phyloP scores from a whole-genome alignment of 2,888 invertebrate genomes.

The Xanthostigma xanthostigma region DNA sequence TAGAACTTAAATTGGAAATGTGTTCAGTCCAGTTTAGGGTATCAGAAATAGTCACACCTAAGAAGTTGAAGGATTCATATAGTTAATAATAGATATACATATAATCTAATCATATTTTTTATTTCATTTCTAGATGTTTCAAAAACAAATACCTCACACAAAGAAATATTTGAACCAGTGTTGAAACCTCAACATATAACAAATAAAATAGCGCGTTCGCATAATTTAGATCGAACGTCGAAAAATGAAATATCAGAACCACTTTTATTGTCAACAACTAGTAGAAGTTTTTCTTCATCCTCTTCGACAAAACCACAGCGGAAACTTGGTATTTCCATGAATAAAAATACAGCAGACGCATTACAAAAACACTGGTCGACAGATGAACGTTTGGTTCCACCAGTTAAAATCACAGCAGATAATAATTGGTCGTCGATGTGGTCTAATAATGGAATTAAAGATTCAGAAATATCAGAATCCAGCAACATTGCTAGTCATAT shows the following conservation, averaged over 20 bases:
- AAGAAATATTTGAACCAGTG: slow-evolving; percentile 63
- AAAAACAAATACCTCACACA: neutral
- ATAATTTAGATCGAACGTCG: slow-evolving; percentile 23
- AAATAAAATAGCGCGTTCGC: slow-evolving; percentile 35
- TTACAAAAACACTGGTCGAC: neutral
- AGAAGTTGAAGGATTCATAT: too few relatives aligned
- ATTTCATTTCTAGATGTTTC: neutral
- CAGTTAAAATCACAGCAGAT: slow-evolving; percentile 15
- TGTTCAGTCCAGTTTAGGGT: too few relatives aligned
- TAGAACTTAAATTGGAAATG: too few relatives aligned
- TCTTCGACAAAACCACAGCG: slow-evolving; percentile 11
- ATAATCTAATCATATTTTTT: neutral
- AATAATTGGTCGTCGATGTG: slow-evolving; percentile 25
- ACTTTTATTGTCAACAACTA: slow-evolving; percentile 37
- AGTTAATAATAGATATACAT: too few relatives aligned
- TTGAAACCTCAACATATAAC: slow-evolving; percentile 42
- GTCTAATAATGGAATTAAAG: slow-evolving; percentile 14
- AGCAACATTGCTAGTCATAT: neutral
- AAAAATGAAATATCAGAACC: slow-evolving; percentile 50
- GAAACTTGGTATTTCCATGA: neutral
- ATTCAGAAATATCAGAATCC: slow-evolving; percentile 7
- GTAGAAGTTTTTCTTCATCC: slow-evolving; percentile 17
- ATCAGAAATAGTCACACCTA: too few relatives aligned
- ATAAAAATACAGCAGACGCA: neutral
- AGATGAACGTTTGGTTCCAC: slow-evolving; percentile 16